Conservation (phyloP, 2,888 invertebrate species). For the Polylopha cassiicola region DNA sequence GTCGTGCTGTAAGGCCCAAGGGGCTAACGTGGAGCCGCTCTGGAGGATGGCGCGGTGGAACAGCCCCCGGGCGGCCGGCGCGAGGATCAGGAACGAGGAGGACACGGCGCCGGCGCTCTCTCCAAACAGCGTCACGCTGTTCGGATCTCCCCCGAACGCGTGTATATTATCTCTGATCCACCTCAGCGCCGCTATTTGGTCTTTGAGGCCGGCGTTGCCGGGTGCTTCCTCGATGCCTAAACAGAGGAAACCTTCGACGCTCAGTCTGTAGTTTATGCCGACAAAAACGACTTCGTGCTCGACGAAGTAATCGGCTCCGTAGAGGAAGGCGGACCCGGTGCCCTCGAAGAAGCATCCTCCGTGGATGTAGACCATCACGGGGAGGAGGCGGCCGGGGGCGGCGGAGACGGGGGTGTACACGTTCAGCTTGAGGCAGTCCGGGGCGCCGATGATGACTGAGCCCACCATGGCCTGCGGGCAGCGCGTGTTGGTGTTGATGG, state of each 20-base stretch:
- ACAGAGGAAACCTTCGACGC: constrained; percentile 79
- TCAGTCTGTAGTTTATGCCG: constrained; percentile 78
- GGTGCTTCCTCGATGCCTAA: constrained; percentile 79
- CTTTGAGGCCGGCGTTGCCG: constrained; percentile 80
- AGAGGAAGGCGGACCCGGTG: constrained; percentile 75
- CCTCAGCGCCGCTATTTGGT: constrained; percentile 61
- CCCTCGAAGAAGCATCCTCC: constrained; percentile 80
- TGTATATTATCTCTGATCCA: constrained; percentile 62
- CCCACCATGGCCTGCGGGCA: constrained; percentile 55
- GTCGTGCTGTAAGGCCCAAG: constrained; percentile 60
- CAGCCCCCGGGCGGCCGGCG: constrained; percentile 54
- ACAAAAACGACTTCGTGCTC: constrained; percentile 77
- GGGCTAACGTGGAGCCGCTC: constrained; percentile 59
- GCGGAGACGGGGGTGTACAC: constrained; percentile 48
- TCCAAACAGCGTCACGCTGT: constrained; percentile 63
- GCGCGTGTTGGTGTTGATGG: constrained; percentile 57
- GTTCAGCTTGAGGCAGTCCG: constrained; percentile 61
- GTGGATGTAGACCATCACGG: constrained; percentile 81
- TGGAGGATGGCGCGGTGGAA: constrained; percentile 65
- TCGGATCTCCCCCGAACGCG: constrained; percentile 61
- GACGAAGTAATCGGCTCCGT: constrained; percentile 78
- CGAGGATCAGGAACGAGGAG: constrained; percentile 54
- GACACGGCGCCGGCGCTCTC: constrained; percentile 69
- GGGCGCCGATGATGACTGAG: constrained; percentile 45
- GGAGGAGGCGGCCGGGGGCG: constrained; percentile 43